phyloP scores from a whole-genome alignment of 2,113 vertebrate genomes.

The Gnathonemus longibarbis region DNA sequence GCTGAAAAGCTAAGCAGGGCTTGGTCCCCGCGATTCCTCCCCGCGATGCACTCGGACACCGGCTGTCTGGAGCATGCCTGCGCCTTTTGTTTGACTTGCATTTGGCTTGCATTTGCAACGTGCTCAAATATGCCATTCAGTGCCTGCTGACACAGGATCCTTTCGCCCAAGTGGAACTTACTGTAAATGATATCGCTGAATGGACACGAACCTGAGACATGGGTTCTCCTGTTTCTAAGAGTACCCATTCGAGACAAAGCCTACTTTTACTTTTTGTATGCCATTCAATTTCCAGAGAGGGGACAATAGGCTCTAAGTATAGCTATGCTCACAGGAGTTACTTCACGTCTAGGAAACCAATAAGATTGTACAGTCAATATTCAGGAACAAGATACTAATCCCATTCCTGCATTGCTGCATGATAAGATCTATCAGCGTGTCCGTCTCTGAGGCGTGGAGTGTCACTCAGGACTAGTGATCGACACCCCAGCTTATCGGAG shows the following conservation, averaged over 20 bases:
- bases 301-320: slow-evolving; percentile 45
- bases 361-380: slow-evolving; percentile 33
- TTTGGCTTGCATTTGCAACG: neutral
- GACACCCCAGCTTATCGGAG: neutral
- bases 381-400: slow-evolving; percentile 22
- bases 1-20: neutral
- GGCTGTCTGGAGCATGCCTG: neutral
- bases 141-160: slow-evolving; percentile 39
- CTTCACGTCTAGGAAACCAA: slow-evolving; percentile 33
- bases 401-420: slow-evolving; percentile 26
- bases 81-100: neutral
- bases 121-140: slow-evolving; percentile 21
- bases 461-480: neutral
- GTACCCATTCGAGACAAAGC: slow-evolving; percentile 38
- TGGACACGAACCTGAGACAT: slow-evolving; percentile 40
- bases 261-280: slow-evolving; percentile 47
- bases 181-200: slow-evolving; percentile 52
- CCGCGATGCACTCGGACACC: neutral
- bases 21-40: no score
- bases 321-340: slow-evolving; percentile 30
- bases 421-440: slow-evolving; percentile 29
- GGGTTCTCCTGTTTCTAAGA: slow-evolving; percentile 36
- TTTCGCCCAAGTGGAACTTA: slow-evolving; percentile 31
- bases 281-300: slow-evolving; percentile 39
- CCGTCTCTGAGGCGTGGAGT: neutral